Evolutionary conservation across 2,888 invertebrate genomes (phyloP).

Genomic region (Erpobdella octoculata): DNA sequence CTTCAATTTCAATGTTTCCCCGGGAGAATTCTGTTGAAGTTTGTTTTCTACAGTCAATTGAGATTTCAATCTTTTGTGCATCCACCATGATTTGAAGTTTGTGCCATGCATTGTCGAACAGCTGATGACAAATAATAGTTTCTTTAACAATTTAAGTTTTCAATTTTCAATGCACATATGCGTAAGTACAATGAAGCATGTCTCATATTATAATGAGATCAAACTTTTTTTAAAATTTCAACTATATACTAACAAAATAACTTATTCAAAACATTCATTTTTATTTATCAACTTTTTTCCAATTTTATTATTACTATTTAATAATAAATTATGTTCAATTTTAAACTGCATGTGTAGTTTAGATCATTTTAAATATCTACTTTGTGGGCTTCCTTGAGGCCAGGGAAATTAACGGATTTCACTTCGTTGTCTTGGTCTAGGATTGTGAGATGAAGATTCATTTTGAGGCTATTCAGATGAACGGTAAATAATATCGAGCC

Average conservation of each 20-base stretch:
- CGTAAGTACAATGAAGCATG: too few species aligned
- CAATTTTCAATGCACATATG: too few species aligned
- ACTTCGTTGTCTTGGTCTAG: neutral
- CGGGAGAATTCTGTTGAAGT: neutral
- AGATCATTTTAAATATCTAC: too few species aligned
- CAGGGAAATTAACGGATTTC: neutral
- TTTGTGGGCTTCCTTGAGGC: neutral
- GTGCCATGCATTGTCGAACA: constrained; percentile 30
- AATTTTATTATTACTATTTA: too few species aligned
- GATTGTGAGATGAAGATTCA: neutral
- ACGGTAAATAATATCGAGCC: neutral
- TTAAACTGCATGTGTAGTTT: too few species aligned
- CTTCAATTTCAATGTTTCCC: constrained; percentile 7
- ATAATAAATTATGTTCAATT: too few species aligned
- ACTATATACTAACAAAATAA: too few species aligned
- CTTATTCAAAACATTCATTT: too few species aligned
- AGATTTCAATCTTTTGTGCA: constrained; percentile 19
- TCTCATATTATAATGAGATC: too few species aligned
- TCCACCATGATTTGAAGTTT: constrained; percentile 26
- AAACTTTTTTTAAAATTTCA: too few species aligned
- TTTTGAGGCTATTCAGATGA: neutral
- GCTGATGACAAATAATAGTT: constrained; percentile 14
- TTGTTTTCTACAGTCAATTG: constrained; percentile 25
- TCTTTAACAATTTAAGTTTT: too few species aligned
- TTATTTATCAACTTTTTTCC: too few species aligned